phyloP scores from a whole-genome alignment of 2,888 invertebrate genomes.

The Portevinia maculata region DNA sequence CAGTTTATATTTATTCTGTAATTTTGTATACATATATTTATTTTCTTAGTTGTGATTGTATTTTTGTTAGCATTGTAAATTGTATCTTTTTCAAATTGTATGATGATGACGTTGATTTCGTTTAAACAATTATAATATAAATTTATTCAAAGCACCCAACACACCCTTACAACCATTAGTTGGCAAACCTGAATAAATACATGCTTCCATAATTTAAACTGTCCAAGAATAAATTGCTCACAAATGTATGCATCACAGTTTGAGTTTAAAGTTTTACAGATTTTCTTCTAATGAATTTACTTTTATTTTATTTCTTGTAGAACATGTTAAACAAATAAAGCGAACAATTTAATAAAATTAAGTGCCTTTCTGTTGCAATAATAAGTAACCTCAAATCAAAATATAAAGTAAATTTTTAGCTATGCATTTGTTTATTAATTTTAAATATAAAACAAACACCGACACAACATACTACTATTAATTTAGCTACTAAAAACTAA shows the following conservation, averaged over 20 bases:
- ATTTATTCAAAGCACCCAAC: too few species aligned
- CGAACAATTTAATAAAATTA: slow-evolving; percentile 46
- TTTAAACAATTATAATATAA: too few species aligned
- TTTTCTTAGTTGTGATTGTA: slow-evolving; percentile 4
- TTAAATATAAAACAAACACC: slow-evolving; percentile 28
- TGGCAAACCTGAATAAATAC: too few species aligned
- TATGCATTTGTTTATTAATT: slow-evolving; percentile 25
- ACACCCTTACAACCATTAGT: too few species aligned
- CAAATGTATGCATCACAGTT: slow-evolving; percentile 61
- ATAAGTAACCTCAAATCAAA: slow-evolving; percentile 54
- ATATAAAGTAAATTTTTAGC: slow-evolving; percentile 45
- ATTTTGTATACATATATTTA: not conserved
- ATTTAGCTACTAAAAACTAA: slow-evolving; percentile 39
- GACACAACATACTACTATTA: slow-evolving; percentile 49
- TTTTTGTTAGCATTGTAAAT: not conserved
- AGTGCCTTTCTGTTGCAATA: slow-evolving; percentile 73
- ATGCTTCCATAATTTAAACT: too few species aligned
- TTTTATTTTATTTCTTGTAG: slow-evolving; percentile 27
- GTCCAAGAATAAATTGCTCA: slow-evolving; percentile 15
- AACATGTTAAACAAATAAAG: slow-evolving; percentile 7
- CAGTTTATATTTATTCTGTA: slow-evolving; percentile 7
- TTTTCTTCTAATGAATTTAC: slow-evolving; percentile 16
- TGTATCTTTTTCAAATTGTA: not conserved
- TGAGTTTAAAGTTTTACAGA: slow-evolving; percentile 4
- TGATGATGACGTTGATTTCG: too few species aligned